Evolutionary conservation across 53 echinoderm and acorn worm genomes (phyloP), one percentile per base, ranked within the genome.

Genomic region (Pentamera pediparva): DNA sequence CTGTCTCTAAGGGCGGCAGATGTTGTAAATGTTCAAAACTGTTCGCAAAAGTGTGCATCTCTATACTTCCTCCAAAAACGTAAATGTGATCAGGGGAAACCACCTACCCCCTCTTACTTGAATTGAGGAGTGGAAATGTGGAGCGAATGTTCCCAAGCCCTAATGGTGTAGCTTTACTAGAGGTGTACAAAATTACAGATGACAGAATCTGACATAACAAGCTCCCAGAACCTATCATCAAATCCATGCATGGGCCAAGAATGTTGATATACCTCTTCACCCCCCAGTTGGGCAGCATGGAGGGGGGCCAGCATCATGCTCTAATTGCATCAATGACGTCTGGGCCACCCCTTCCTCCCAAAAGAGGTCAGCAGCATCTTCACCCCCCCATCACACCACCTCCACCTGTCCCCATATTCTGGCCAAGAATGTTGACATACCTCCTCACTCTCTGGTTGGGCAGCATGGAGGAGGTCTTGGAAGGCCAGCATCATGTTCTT

Each of bases 251-350:
- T n/a, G 47, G 47, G 47, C 47, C 18, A 11, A 45, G 18, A 45
- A 12, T 11, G 47, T 18, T 12, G 6, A 50, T 78, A 51, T 63
- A 93, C 93, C 89, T 93, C 93, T 55, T 80, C 80, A 27, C 78
- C 78, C 43, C 86, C 94, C 12, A 87, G 94, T 62, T 84, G 81
- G 26, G 94, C 94, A 76, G 59, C 81, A 61, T 94, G 87, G 32
- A 94, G 89, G 15, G 90, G 86, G 51, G 94, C 94, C 62, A 81
- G 81, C 89, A 89, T 89, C 32, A 94, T 82, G 53, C 82, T 70
- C 32, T 79, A 25, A 89, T 87, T 52, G 94, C 94, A 76, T 87
- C 89, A 33, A 94, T 61, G 10, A 94, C 78, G 57, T 81, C 79
- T 47, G 82, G 81, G 57, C 94, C 85, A 28, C 82, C 90, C 28